These are phyloP conservation scores for Lepidurus apus DNA, from an alignment of 1,140 invertebrate species.

Conservation along the genomic window DNA sequence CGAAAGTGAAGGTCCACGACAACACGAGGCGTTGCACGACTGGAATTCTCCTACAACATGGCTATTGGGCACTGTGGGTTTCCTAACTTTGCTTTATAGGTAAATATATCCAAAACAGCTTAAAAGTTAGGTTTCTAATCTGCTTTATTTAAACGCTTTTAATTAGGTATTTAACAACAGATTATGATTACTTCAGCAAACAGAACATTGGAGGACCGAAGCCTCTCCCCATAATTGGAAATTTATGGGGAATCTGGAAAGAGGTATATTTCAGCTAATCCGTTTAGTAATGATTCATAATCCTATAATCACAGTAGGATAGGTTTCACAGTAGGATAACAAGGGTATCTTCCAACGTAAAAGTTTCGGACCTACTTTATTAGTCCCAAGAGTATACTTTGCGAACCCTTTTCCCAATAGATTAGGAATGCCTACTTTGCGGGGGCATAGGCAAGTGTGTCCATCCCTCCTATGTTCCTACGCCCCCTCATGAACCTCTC, in stretches of 20 bases:
- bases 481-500: too few relatives aligned
- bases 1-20: not conserved
- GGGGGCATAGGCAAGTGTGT: too few relatives aligned
- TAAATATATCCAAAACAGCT: not conserved
- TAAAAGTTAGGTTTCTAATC: too few relatives aligned
- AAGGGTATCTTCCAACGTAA: not conserved
- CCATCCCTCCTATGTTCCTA: too few relatives aligned
- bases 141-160: too few relatives aligned
- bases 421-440: too few relatives aligned
- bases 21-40: not conserved
- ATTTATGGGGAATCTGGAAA: constrained; percentile 33
- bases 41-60: not conserved
- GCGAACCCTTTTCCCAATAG: too few relatives aligned
- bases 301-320: not conserved
- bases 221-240: constrained; percentile 34
- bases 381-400: too few relatives aligned
- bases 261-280: not conserved
- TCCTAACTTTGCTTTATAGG: not conserved
- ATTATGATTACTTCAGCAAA: constrained; percentile 22
- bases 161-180: constrained; percentile 1
- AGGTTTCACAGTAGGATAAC: too few relatives aligned
- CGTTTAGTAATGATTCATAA: too few relatives aligned
- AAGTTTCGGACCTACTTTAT: too few relatives aligned
- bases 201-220: constrained; percentile 32
- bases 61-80: not conserved